These are phyloP conservation scores for Papilio machaon DNA, from an alignment of 1,140 invertebrate genomes.

Conservation along the genomic window DNA sequence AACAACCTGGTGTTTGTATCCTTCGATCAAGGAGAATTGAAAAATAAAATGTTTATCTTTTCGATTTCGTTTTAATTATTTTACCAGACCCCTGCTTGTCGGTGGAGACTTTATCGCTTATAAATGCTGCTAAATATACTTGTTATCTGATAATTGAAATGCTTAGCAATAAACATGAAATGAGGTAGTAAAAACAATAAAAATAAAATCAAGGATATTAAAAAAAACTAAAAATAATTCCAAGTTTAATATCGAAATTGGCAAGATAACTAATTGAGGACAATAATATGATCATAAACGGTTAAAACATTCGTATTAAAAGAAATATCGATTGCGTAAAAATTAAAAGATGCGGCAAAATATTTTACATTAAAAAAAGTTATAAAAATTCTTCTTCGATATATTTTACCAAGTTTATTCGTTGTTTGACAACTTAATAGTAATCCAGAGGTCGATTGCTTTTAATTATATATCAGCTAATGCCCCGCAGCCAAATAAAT, in stretches of 20 bases:
- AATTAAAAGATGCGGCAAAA: background rate
- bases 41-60: conserved; percentile 57
- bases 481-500: conserved; percentile 58
- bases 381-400: background rate
- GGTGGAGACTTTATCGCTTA: background rate
- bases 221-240: background rate
- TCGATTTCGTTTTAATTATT: conserved; percentile 38
- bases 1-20: conserved; percentile 62
- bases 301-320: background rate
- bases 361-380: background rate
- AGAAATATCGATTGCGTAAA: background rate
- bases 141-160: conserved; percentile 11
- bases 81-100: conserved; percentile 1
- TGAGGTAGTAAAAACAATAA: background rate
- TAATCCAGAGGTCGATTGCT: conserved; percentile 61
- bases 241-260: background rate
- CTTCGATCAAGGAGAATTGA: conserved; percentile 66
- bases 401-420: conserved; percentile 55
- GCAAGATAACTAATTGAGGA: background rate
- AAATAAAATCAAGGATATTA: background rate
- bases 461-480: conserved; percentile 66
- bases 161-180: background rate
- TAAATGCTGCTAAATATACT: background rate
- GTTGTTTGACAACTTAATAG: conserved; percentile 71
- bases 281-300: background rate